Conservation (phyloP, 2,113 vertebrate genomes). For the Dipodomys stephensi region DNA sequence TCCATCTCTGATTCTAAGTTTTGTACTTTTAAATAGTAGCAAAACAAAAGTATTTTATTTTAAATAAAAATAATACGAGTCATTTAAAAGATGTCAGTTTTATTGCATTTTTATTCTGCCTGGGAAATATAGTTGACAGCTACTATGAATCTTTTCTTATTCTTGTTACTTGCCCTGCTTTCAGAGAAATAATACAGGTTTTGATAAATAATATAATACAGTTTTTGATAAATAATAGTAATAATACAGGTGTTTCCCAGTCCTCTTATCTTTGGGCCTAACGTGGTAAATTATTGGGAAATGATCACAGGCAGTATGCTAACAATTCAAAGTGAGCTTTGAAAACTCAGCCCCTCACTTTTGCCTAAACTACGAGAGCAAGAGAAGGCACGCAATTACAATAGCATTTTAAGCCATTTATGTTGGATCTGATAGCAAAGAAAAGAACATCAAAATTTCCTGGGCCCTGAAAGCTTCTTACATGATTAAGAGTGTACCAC, state of each 20-base stretch:
- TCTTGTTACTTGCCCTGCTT: constrained; percentile 80
- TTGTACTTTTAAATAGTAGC: background rate
- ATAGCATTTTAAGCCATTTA: constrained; percentile 84
- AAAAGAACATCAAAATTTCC: constrained; percentile 90
- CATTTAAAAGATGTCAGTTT: background rate
- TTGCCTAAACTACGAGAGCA: constrained; percentile 71
- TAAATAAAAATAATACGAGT: constrained; percentile 4
- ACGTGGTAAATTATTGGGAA: constrained; percentile 84
- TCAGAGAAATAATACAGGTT: constrained; percentile 80
- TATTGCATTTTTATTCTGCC: constrained; percentile 36
- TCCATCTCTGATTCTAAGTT: background rate
- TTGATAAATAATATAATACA: constrained; percentile 47
- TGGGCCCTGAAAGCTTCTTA: constrained; percentile 87
- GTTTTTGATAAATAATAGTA: constrained; percentile 58
- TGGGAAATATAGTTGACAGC: background rate
- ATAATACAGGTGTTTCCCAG: background rate
- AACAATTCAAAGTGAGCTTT: constrained; percentile 84
- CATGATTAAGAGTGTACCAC: constrained; percentile 88
- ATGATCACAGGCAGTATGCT: constrained; percentile 88
- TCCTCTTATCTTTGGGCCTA: constrained; percentile 83
- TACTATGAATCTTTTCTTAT: constrained; percentile 58
- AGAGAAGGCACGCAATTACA: constrained; percentile 88
- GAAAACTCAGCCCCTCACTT: constrained; percentile 50
- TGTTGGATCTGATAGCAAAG: constrained; percentile 82
- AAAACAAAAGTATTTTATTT: constrained; percentile 13